phyloP scores from a whole-genome alignment of 2,888 invertebrate genomes.

The Hoplodrina blanda region DNA sequence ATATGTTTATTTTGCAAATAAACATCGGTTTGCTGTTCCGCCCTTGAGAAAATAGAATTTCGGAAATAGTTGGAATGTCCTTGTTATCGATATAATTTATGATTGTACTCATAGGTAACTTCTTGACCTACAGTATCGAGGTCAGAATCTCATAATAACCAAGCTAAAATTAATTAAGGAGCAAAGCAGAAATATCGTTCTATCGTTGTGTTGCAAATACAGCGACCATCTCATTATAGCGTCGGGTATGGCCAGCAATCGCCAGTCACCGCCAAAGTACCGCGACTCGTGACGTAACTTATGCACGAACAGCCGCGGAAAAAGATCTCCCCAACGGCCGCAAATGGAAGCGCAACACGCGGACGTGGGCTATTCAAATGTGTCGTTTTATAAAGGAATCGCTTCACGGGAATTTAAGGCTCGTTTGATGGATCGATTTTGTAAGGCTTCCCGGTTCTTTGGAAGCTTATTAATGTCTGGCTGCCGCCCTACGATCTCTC shows the following conservation, averaged over 20 bases:
- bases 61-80: constrained; percentile 39
- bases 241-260: constrained; percentile 43
- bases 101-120: constrained; percentile 32
- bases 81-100: constrained; percentile 35
- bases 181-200: constrained; percentile 9
- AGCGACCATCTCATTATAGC: constrained; percentile 64
- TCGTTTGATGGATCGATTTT: constrained; percentile 57
- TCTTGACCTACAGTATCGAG: constrained; percentile 24
- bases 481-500: constrained; percentile 12
- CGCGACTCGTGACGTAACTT: constrained; percentile 63
- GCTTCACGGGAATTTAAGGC: constrained; percentile 49
- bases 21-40: constrained; percentile 18
- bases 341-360: constrained; percentile 46
- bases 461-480: constrained; percentile 39
- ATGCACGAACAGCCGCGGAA: constrained; percentile 53
- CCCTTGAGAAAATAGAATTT: constrained; percentile 45
- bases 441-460: constrained; percentile 54
- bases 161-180: constrained; percentile 26
- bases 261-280: constrained; percentile 62
- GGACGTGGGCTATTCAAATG: constrained; percentile 43
- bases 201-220: constrained; percentile 53
- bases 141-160: constrained; percentile 17
- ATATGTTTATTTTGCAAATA: constrained; percentile 25
- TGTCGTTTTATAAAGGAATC: constrained; percentile 48
- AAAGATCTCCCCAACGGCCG: constrained; percentile 55